A percentile compares a stretch with the other conserved stretches of the same genome.
Conservation (phyloP, 2,888 invertebrate genomes). For the Dryomyza anilis region DNA sequence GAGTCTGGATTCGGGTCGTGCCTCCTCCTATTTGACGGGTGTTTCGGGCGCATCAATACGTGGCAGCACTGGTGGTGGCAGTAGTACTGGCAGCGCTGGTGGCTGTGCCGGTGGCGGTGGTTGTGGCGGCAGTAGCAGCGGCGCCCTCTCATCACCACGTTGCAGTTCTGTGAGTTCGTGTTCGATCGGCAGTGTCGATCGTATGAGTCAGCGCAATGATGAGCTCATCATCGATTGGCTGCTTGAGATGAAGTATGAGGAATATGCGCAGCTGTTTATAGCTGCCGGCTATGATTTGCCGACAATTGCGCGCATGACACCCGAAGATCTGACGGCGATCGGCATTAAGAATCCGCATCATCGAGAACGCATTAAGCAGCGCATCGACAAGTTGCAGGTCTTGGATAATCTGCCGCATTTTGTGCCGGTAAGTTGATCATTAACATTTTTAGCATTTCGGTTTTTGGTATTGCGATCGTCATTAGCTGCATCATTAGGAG, state of each 20-base stretch:
- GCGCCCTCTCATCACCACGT: constrained; percentile 68
- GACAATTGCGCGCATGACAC: constrained; percentile 98
- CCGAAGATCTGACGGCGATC: constrained; percentile 88
- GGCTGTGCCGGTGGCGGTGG: constrained; percentile 40
- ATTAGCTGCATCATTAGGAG: not conserved
- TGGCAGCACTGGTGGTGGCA: constrained; percentile 43
- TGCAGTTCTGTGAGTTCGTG: constrained; percentile 76
- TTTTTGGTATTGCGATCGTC: constrained; percentile 18
- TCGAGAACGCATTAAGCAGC: constrained; percentile 92
- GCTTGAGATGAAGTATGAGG: constrained; percentile 89
- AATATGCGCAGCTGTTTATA: constrained; percentile 91
- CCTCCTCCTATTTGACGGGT: constrained; percentile 74
- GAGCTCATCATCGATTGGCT: constrained; percentile 96
- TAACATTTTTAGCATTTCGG: no score
- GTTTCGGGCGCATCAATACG: constrained; percentile 61
- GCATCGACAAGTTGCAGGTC: constrained; percentile 92
- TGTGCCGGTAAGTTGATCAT: constrained; percentile 87
- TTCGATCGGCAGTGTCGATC: constrained; percentile 78
- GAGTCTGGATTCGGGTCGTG: constrained; percentile 85
- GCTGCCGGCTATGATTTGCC: constrained; percentile 97
- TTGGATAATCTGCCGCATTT: constrained; percentile 95
- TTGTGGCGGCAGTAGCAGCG: constrained; percentile 48
- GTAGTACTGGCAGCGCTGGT: constrained; percentile 41
- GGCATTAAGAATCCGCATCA: constrained; percentile 97
- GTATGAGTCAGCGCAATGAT: constrained; percentile 71